These are phyloP conservation scores for Patella vulgata DNA, from an alignment of 1,140 invertebrate genomes.

Conservation along the genomic window DNA sequence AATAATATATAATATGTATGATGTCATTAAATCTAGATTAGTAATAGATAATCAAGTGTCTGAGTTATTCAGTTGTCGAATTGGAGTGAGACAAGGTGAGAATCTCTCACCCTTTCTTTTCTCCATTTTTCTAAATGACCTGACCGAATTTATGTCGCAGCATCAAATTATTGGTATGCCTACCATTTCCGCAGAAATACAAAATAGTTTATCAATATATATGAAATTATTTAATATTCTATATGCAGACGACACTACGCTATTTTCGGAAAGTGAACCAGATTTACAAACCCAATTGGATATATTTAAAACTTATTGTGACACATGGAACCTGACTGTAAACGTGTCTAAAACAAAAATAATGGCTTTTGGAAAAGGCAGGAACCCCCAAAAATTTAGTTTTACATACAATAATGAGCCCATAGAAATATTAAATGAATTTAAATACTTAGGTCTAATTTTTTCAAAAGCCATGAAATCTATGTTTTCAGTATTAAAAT, in stretches of 20 bases:
- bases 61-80: background rate
- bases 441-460: conserved; percentile 10
- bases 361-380: conserved; percentile 5
- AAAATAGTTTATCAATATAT: background rate
- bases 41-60: background rate
- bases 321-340: conserved; percentile 7
- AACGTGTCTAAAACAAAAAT: conserved; percentile 21
- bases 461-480: background rate
- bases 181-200: no score
- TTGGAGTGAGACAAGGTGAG: conserved; percentile 1
- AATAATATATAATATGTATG: background rate
- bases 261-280: conserved; percentile 1
- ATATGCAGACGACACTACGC: conserved; percentile 8
- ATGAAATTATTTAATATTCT: background rate
- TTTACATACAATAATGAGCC: no score
- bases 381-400: background rate
- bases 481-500: background rate
- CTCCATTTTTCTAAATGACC: conserved; percentile 4
- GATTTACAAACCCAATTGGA: conserved; percentile 7
- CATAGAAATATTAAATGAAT: background rate
- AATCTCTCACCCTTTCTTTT: conserved; percentile 3
- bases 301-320: background rate
- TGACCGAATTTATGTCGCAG: background rate
- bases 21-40: background rate
- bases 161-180: background rate